These are phyloP conservation scores for Apodemia mormo DNA, from an alignment of 2,888 invertebrate species.

Conservation along the genomic window DNA sequence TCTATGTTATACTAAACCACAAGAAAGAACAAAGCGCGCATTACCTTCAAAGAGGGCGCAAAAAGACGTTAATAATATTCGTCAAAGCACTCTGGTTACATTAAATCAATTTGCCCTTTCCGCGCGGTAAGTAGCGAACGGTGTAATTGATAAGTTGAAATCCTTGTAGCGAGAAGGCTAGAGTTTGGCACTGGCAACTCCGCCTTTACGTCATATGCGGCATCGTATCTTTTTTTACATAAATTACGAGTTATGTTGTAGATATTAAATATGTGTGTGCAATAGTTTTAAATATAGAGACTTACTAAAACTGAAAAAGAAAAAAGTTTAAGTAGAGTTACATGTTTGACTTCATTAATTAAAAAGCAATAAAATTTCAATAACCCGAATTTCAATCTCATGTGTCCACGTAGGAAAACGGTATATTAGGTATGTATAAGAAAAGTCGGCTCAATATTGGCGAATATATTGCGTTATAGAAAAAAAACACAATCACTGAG, in stretches of 20 bases:
- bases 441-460: too few relatives aligned
- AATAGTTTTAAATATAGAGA: neutral
- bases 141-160: constrained; percentile 82
- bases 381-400: neutral
- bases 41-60: constrained; percentile 72
- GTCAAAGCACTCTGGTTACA: constrained; percentile 82
- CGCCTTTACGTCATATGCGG: constrained; percentile 33
- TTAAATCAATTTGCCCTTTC: constrained; percentile 82
- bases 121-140: constrained; percentile 82
- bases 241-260: constrained; percentile 31
- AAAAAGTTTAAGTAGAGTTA: too few relatives aligned
- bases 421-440: too few relatives aligned
- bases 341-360: too few relatives aligned
- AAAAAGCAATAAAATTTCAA: neutral
- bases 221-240: constrained; percentile 31
- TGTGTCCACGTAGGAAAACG: too few relatives aligned
- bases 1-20: constrained; percentile 69
- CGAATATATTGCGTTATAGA: too few relatives aligned
- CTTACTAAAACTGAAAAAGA: too few relatives aligned
- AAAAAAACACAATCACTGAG: too few relatives aligned
- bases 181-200: constrained; percentile 68
- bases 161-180: constrained; percentile 76
- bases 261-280: constrained; percentile 19
- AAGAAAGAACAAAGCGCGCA: constrained; percentile 77
- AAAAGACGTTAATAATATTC: constrained; percentile 83